Evolutionary conservation across 2,797 vertebrate genomes (phyloP).

Genomic region (Pempheris klunzingeri): DNA sequence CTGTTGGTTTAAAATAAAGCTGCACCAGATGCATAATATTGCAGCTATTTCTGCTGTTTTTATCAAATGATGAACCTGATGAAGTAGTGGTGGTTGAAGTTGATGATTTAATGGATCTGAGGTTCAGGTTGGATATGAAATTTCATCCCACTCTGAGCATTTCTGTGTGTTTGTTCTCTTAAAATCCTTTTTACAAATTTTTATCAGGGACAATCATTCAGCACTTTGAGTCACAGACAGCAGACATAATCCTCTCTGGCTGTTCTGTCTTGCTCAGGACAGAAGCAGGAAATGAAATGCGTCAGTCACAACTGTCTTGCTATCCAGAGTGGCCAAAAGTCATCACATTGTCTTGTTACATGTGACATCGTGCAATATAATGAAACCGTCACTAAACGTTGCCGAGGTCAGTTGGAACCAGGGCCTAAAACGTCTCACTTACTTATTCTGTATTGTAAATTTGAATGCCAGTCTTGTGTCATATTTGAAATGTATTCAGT

Average conservation of each 20-base stretch:
- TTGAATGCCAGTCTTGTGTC: neutral
- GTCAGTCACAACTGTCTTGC: conserved; percentile 34
- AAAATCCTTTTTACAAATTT: conserved; percentile 48
- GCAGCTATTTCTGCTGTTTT: neutral
- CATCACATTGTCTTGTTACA: conserved; percentile 31
- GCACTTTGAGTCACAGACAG: conserved; percentile 41
- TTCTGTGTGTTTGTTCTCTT: conserved; percentile 16
- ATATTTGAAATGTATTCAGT: conserved; percentile 20
- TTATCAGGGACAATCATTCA: conserved; percentile 39
- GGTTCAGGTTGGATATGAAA: conserved; percentile 14
- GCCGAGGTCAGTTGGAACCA: conserved; percentile 18
- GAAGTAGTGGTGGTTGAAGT: neutral
- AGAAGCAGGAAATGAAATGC: conserved; percentile 62
- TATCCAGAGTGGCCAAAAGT: conserved; percentile 24
- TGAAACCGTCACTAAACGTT: conserved; percentile 14
- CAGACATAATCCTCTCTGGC: conserved; percentile 58
- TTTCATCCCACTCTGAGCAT: conserved; percentile 7
- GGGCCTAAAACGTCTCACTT: conserved; percentile 8
- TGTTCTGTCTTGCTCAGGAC: conserved; percentile 29
- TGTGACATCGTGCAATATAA: conserved; percentile 27
- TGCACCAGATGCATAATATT: neutral
- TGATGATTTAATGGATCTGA: conserved; percentile 21
- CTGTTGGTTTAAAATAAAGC: neutral
- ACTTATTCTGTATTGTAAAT: conserved; percentile 6
- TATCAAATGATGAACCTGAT: neutral